phyloP scores from a whole-genome alignment of 2,888 invertebrate genomes.

The Drosophila subsilvestris region DNA sequence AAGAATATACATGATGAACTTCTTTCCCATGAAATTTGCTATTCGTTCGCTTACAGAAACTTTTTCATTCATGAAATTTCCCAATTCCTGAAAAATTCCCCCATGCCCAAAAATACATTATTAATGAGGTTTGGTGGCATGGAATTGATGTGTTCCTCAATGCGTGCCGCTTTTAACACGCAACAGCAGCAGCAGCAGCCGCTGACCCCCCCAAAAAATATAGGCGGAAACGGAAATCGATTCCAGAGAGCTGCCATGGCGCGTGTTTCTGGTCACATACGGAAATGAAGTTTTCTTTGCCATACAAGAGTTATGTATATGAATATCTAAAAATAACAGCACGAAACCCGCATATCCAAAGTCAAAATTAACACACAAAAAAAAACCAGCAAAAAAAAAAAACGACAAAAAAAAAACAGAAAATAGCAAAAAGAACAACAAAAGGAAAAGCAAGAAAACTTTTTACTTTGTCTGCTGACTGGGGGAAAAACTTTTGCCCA shows the following conservation, averaged over 20 bases:
- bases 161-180: slow-evolving; percentile 50
- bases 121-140: slow-evolving; percentile 35
- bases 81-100: slow-evolving; percentile 3
- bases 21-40: slow-evolving; percentile 6
- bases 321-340: slow-evolving; percentile 43
- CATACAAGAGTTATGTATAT: slow-evolving; percentile 38
- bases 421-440: not conserved
- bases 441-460: slow-evolving; percentile 51
- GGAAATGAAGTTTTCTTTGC: slow-evolving; percentile 55
- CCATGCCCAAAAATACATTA: slow-evolving; percentile 47
- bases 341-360: not conserved
- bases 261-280: slow-evolving; percentile 53
- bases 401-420: slow-evolving; percentile 1
- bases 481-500: slow-evolving; percentile 49
- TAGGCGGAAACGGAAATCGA: slow-evolving; percentile 72
- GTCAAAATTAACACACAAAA: slow-evolving; percentile 24
- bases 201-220: slow-evolving; percentile 10
- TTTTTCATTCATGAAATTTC: not conserved
- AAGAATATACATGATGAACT: not conserved
- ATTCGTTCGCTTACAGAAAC: slow-evolving; percentile 12
- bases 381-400: slow-evolving; percentile 1
- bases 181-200: slow-evolving; percentile 33
- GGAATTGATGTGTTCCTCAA: slow-evolving; percentile 30
- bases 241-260: slow-evolving; percentile 47
- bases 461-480: slow-evolving; percentile 55